Evolutionary conservation across 2,113 vertebrate genomes (phyloP), one percentile per base, ranked within the genome.

Genomic region (Notarius quadriscutis): DNA sequence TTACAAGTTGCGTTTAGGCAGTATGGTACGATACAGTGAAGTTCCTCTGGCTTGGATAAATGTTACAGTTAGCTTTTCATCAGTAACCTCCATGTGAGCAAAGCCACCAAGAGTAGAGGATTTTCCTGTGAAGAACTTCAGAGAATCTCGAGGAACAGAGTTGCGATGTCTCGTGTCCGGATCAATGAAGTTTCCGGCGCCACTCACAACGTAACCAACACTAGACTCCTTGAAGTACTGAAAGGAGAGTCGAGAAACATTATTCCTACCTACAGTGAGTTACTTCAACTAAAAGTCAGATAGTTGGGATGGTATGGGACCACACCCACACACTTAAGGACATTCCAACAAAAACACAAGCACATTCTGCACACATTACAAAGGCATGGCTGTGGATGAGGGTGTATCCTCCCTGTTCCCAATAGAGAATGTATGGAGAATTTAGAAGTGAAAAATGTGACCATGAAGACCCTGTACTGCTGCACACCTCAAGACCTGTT

Each of bases 111-210:
- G 91, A 0, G 96, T 97, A 5, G 95, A 93, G 1, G 92, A 86
- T 0, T 94, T 87, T 10, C 96, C 97, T 0, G 95, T 96, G 92
- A 96, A 97, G 94, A 97, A 98, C 89, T 96, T 96, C 12, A 98
- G 90, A 69, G 96, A 95, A 20, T 93, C 95, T 4, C 84, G 91
- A 81, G 97, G 97, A 79, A 97, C 96, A 0, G 92, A 84, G 15
- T 93, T 92, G 58, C 92, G 92, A 85, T 98, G 97, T 1, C 91
- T 91, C 12, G 87, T 86, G 0, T 96, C 96, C 0, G 96, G 91
- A 81, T 98, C 97, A 94, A 98, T 94, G 92, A 98, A 98, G 93
- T 98, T 98, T 12, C 97, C 97, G 0, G 97, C 97, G 2, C 97
- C 97, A 0, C 97, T 98, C 84, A 98, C 94, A 48, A 98, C 92